Evolutionary conservation across 2,113 vertebrate species (phyloP).

Genomic region (Gasterosteus nipponicus): DNA sequence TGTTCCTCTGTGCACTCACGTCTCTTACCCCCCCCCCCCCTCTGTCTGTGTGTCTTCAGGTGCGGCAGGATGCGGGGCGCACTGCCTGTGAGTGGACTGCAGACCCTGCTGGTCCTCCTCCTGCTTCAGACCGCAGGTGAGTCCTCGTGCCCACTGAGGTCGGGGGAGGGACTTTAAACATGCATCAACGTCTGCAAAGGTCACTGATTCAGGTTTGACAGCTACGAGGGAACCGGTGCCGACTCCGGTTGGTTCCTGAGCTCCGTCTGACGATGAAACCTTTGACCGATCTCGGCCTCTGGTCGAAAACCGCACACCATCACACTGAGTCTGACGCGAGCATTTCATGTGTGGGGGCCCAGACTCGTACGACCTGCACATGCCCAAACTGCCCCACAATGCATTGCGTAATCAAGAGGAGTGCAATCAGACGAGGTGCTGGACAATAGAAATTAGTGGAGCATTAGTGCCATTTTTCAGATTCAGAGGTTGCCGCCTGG

Average conservation of each 20-base stretch:
- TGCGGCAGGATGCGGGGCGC: conserved; percentile 70
- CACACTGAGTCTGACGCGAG: too few relatives aligned
- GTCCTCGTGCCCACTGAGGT: conserved; percentile 31
- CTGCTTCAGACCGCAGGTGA: conserved; percentile 72
- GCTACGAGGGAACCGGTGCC: too few relatives aligned
- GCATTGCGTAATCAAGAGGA: background rate
- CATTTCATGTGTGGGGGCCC: background rate
- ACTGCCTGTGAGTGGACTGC: conserved; percentile 61
- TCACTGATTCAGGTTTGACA: too few relatives aligned
- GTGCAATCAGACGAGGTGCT: too few relatives aligned
- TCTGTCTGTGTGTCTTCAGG: conserved; percentile 63
- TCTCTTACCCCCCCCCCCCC: background rate
- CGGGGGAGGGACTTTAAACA: too few relatives aligned
- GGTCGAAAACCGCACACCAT: background rate
- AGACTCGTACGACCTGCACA: background rate
- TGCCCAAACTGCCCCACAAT: background rate
- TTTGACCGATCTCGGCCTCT: too few relatives aligned
- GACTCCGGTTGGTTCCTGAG: too few relatives aligned
- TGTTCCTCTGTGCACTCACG: conserved; percentile 47
- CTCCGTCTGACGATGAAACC: too few relatives aligned
- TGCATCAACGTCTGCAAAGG: too few relatives aligned
- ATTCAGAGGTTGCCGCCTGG: background rate
- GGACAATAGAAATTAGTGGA: background rate
- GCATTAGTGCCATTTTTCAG: background rate
- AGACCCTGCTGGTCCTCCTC: conserved; percentile 70